Evolutionary conservation across 2,888 invertebrate genomes (phyloP).

Genomic region (Xestia c-nigrum): DNA sequence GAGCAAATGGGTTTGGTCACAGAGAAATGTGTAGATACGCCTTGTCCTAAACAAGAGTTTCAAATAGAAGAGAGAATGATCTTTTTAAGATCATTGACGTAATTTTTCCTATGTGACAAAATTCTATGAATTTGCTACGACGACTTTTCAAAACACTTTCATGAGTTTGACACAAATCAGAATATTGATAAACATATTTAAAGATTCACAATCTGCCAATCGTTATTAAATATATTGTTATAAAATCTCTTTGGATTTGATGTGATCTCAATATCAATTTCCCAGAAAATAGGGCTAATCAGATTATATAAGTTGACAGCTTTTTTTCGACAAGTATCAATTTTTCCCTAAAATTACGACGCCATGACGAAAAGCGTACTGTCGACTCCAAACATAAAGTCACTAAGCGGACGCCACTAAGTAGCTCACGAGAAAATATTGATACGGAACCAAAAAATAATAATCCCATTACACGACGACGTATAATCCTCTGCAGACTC

Average conservation of each 20-base stretch:
- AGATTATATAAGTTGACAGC: conserved; percentile 3
- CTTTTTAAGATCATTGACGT: neutral
- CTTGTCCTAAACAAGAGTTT: neutral
- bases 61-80: neutral
- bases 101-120: neutral
- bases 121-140: neutral
- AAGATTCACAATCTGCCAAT: neutral
- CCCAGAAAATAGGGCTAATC: neutral
- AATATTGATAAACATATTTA: neutral
- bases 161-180: too few species aligned
- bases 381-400: conserved; percentile 11
- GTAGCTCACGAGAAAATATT: conserved; percentile 34
- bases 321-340: too few species aligned
- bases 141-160: neutral
- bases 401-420: conserved; percentile 3
- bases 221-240: neutral
- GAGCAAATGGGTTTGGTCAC: conserved; percentile 78
- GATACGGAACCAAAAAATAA: conserved; percentile 31
- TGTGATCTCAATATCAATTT: conserved; percentile 8
- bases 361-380: conserved; percentile 10
- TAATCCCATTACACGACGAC: neutral
- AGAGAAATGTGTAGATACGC: conserved; percentile 48
- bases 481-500: conserved; percentile 34
- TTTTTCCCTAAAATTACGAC: neutral
- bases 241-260: neutral